Evolutionary conservation across 1,140 invertebrate genomes (phyloP), one percentile per base, ranked within the genome.

Genomic region (Papilio helenus): DNA sequence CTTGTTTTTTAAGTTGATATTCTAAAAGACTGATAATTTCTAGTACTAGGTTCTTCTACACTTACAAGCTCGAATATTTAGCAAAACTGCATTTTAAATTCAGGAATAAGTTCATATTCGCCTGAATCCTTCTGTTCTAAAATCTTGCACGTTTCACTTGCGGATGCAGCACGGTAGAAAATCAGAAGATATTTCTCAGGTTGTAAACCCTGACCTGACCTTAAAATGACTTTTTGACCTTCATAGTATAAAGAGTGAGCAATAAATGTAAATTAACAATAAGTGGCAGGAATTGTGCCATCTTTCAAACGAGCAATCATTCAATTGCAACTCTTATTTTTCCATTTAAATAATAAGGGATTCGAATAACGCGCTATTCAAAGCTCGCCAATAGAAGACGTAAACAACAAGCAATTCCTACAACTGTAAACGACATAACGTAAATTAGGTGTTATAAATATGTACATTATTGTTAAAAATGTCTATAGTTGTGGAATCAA

Each of bases 261-360:
- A 81, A 78, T 83, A 68, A 78, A 46, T 42, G 42, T 79, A 72
- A 83, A 84, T 85, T 74, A 68, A 16, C 81, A 72, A 77, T 80
- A 71, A 79, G 73, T 29, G 79, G 58, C 72, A 78, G 44, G 79
- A 79, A 76, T 81, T 76, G 61, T 18, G 68, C 65, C 61, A 81
- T 72, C 72, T 82, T 83, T 81, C 76, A 51, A 46, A 81, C 72
- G 82, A 76, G 46, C 86, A 87, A 89, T 90, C 89, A 89, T 89
- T 83, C 89, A 89, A 88, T 90, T 88, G 84, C 84, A 73, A 71
- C 77, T 80, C 79, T 49, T 72, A 29, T 51, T 73, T 39, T 77
- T 44, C n/a, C 20, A 23, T 51, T 49, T 9, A 74, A 74, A 49
- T 46, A 23, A n/a, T 42, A 49, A 49, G 12, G 72, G 18, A 72